A percentile compares a stretch with the other conserved stretches of the same genome.
Evolutionary conservation across 1,140 invertebrate species (phyloP).

Genomic region (Leptinotarsa undecemlineata): DNA sequence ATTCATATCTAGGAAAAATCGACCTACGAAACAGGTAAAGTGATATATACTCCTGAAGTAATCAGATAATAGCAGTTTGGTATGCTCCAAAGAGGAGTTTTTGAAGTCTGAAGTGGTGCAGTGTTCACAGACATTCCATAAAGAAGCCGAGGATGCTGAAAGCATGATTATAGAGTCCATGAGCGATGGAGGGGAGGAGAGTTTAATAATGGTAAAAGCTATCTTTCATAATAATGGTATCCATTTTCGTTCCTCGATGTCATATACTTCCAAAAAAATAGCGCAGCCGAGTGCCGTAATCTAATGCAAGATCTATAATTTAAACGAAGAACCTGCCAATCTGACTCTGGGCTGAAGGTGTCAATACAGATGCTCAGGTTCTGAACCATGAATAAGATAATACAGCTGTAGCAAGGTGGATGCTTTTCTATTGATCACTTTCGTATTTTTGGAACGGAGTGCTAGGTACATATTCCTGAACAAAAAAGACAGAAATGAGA

Average conservation of each 20-base stretch:
- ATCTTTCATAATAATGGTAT: not conserved
- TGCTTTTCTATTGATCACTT: not conserved
- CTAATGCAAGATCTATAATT: not conserved
- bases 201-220: not conserved
- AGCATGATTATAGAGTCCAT: slow-evolving; percentile 2
- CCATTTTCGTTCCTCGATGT: not conserved
- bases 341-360: not conserved
- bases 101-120: not conserved
- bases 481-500: not conserved
- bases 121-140: not conserved
- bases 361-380: not conserved
- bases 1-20: no score
- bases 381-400: not conserved
- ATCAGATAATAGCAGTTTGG: slow-evolving; percentile 44
- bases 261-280: not conserved
- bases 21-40: no score
- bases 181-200: not conserved
- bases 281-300: not conserved
- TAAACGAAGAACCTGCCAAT: not conserved
- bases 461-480: not conserved
- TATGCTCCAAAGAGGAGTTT: slow-evolving; percentile 51
- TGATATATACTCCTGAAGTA: no score
- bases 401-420: not conserved
- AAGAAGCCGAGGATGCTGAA: not conserved
- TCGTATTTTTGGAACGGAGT: not conserved